Base-by-base conservation (phyloP, 2,113 vertebrate species). In the Motacilla tschutschensis region DNA sequence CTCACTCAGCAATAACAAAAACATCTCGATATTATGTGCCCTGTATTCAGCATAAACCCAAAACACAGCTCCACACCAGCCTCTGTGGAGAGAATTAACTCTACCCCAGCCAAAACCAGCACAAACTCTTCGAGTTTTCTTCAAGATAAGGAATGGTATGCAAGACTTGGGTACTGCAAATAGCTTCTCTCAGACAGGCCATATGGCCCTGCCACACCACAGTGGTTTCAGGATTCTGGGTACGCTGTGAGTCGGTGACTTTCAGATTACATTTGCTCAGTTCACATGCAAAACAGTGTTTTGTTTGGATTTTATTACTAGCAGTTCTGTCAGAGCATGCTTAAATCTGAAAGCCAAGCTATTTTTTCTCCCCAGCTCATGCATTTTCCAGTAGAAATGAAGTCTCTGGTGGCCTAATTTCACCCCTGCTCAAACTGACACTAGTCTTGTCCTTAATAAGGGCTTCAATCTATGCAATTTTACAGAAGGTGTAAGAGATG, bases 271-370 rank as follows among this genome's bases (percentile, higher is more conserved):
- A 73, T 76, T 86, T 79, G 17, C 24, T 91, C 63, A 51, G 55
- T 82, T 86, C 57, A 84, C 71, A 76, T 66, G 43, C 33, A 73
- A 94, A 92, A 70, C 53, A 33, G 63, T 73, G 74, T 44, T 94
- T 83, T 76, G 28, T 71, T 88, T 88, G 48, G 47, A 57, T 88
- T 94, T 92, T 87, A 86, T 79, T 86, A 53, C 67, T 35, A 79
- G 20, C 14, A 46, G 36, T 58, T 80, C 65, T 91, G 78, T 51
- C 57, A 90, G 31, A 82, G 18, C 33, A 77, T 26, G 22, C 64
- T 71, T 73, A 79, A 89, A 73, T 79, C 47, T 70, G 66, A 91
- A 92, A 90, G 76, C 33, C 36, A 79, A 73, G 59, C 54, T 89
- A 43, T 24, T 25, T 87, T 79, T 80, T 82, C 74, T 75, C 35